Percentiles rank a stretch among this genome's conserved stretches.
phyloP scores from a whole-genome alignment of 2,888 invertebrate species.

The Sylvicola cinctus region DNA sequence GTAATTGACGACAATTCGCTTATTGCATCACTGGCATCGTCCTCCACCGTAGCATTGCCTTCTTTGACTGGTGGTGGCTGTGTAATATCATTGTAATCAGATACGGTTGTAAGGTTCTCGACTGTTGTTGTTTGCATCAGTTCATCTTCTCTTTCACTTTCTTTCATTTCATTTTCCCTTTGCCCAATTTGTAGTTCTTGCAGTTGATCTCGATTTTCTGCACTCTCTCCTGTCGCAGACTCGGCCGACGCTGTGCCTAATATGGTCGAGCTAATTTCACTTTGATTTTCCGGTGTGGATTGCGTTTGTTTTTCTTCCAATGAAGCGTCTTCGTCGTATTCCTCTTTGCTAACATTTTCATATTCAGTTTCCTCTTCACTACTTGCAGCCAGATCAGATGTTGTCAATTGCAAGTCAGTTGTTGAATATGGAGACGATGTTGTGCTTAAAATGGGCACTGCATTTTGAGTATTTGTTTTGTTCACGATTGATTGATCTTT shows the following conservation, averaged over 20 bases:
- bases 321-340: too few species aligned
- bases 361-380: not conserved
- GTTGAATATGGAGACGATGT: not conserved
- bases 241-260: not conserved
- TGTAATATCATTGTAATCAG: not conserved
- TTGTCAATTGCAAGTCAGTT: not conserved
- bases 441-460: not conserved
- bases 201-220: not conserved
- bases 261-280: not conserved
- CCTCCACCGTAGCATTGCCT: not conserved
- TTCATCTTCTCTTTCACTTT: not conserved
- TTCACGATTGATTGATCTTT: too few species aligned
- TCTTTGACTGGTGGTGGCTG: not conserved
- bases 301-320: too few species aligned
- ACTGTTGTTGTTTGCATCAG: not conserved
- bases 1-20: constrained; percentile 1
- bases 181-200: too few species aligned
- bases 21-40: not conserved
- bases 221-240: too few species aligned
- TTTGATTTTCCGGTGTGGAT: too few species aligned
- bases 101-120: not conserved
- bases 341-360: too few species aligned
- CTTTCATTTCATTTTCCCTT: not conserved
- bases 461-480: not conserved
- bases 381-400: not conserved